phyloP scores from a whole-genome alignment of 2,888 invertebrate species.

The Apamea crenata region DNA sequence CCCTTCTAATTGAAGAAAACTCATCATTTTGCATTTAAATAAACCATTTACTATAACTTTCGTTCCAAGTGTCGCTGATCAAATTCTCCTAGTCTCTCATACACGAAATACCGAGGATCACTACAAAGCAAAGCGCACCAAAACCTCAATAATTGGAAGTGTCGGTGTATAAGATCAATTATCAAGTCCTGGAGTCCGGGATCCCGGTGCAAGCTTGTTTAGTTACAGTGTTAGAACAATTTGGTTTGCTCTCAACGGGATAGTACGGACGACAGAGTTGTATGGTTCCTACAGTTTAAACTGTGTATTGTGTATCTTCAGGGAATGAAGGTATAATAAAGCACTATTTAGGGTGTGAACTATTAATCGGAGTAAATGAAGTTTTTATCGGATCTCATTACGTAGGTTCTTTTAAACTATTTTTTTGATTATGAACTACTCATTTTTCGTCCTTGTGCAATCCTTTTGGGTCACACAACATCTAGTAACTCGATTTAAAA shows the following conservation, averaged over 20 bases:
- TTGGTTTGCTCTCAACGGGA: constrained; percentile 59
- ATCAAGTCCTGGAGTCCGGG: constrained; percentile 62
- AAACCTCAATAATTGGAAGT: constrained; percentile 35
- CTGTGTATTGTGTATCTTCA: constrained; percentile 40
- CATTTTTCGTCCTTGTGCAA: background rate
- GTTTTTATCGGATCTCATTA: background rate
- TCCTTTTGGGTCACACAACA: background rate
- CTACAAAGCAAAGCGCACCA: constrained; percentile 5
- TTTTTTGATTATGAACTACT: no score
- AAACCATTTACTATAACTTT: background rate
- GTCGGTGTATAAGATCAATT: constrained; percentile 75
- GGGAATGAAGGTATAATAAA: constrained; percentile 28
- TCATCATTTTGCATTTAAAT: background rate
- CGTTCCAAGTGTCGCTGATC: background rate
- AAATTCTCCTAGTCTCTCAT: background rate
- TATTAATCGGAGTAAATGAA: background rate
- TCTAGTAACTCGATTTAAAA: background rate
- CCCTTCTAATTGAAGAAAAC: background rate
- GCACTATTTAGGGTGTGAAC: background rate
- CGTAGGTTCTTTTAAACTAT: background rate
- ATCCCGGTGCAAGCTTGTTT: constrained; percentile 55
- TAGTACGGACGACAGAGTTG: constrained; percentile 39
- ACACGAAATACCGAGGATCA: background rate
- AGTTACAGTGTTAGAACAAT: constrained; percentile 63
- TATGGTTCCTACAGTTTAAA: constrained; percentile 44